Conservation (phyloP, 2,113 vertebrate species). For the Callocephalon fimbriatum region DNA sequence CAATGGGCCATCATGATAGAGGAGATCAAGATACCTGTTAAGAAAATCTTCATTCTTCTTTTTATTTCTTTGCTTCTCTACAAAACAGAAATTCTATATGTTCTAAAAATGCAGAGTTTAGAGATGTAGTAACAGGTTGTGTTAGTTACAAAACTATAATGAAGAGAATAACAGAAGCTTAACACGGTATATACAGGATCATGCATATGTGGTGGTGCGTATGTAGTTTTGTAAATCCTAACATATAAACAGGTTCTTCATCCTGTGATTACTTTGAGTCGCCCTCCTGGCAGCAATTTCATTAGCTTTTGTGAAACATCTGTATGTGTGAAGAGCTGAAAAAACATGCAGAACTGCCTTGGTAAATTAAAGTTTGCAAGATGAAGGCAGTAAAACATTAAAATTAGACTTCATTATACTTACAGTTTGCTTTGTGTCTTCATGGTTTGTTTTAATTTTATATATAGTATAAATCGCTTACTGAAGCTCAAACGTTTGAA, state of each 20-base stretch:
- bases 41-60: not conserved
- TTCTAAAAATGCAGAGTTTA: not conserved
- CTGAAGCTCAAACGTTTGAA: not conserved
- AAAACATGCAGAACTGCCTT: not conserved
- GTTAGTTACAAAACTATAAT: not conserved
- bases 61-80: not conserved
- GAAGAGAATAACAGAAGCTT: not conserved
- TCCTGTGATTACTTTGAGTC: not conserved
- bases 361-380: not conserved
- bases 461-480: not conserved
- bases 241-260: not conserved
- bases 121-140: not conserved
- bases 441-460: not conserved
- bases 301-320: not conserved
- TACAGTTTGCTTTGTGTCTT: not conserved
- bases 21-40: not conserved
- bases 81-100: not conserved
- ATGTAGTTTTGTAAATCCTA: not conserved
- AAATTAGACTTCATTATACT: not conserved
- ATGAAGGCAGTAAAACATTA: not conserved
- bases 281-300: not conserved
- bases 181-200: not conserved
- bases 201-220: accelerated
- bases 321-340: not conserved
- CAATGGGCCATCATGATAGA: not conserved